These are phyloP conservation scores for Sphinx pinastri DNA, from an alignment of 2,888 invertebrate species.

Conservation along the genomic window DNA sequence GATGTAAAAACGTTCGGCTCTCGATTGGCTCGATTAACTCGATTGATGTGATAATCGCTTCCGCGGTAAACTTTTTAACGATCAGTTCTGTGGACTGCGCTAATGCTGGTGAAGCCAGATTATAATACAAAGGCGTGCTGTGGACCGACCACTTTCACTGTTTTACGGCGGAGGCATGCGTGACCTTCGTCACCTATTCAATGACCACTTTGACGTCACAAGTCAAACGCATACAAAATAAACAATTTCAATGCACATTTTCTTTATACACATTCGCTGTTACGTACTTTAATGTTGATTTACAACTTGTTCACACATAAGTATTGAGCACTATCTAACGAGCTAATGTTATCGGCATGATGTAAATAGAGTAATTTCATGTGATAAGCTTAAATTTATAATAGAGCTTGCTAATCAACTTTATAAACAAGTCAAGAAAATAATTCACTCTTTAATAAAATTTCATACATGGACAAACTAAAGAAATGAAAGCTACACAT, in stretches of 20 bases:
- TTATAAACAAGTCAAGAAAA: too few species aligned
- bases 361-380: too few species aligned
- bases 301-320: not conserved
- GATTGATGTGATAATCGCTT: constrained; percentile 18
- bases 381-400: not conserved
- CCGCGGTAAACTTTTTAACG: not conserved
- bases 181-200: constrained; percentile 24
- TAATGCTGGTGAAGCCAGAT: constrained; percentile 2
- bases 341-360: not conserved
- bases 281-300: not conserved
- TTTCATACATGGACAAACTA: too few species aligned
- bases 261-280: not conserved
- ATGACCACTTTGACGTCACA: constrained; percentile 22
- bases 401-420: too few species aligned
- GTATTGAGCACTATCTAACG: not conserved
- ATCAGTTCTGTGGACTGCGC: not conserved
- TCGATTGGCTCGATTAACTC: constrained; percentile 7
- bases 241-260: not conserved
- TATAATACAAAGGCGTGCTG: constrained; percentile 16
- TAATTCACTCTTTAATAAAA: too few species aligned
- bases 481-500: too few species aligned
- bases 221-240: constrained; percentile 1
- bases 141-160: constrained; percentile 18
- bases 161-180: not conserved
- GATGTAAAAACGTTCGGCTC: not conserved